Base-by-base conservation (phyloP, 2,888 invertebrate species). In the Pseudoips prasinana region DNA sequence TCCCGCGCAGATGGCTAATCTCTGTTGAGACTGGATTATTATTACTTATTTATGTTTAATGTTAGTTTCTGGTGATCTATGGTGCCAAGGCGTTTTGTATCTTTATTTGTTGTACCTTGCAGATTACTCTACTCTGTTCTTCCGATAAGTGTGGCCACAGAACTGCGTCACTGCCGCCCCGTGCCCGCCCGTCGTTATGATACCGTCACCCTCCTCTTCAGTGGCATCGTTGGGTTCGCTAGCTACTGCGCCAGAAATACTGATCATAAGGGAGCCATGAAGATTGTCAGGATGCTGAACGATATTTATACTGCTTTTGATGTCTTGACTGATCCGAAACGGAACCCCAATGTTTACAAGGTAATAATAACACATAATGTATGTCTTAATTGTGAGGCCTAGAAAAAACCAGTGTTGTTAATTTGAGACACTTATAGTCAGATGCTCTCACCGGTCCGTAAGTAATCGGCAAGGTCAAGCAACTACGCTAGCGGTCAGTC, bases 311-410 rank as follows among this genome's bases (percentile, higher is more conserved):
- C 97, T 0, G 94, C 96, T 2, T 98, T 98, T 66, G 98, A 98
- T 82, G 96, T 95, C 22, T 90, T 98, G 23, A 96, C 98, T 6
- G 97, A 98, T 80, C 96, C 96, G 3, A 95, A 94, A 70, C 93
- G 94, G 58, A 97, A 98, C 83, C 95, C 97, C 20, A 96, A 98
- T 74, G 96, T 98, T 30, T 98, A 97, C 73, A 98, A 98, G 94
- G 98, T 97, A 78, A n/a, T n/a, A n/a, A n/a, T n/a, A n/a, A n/a
- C n/a, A n/a, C n/a, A n/a, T n/a, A n/a, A n/a, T n/a, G n/a, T n/a
- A n/a, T n/a, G n/a, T n/a, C n/a, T n/a, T n/a, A n/a, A n/a, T n/a
- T n/a, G n/a, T n/a, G n/a, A n/a, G n/a, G n/a, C n/a, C n/a, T n/a
- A 19, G 7, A 25, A 14, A 10, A 22, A n/a, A 11, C 10, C 10